These are phyloP conservation scores for Uropetala carovei DNA, from an alignment of 2,888 invertebrate species.

Conservation along the genomic window DNA sequence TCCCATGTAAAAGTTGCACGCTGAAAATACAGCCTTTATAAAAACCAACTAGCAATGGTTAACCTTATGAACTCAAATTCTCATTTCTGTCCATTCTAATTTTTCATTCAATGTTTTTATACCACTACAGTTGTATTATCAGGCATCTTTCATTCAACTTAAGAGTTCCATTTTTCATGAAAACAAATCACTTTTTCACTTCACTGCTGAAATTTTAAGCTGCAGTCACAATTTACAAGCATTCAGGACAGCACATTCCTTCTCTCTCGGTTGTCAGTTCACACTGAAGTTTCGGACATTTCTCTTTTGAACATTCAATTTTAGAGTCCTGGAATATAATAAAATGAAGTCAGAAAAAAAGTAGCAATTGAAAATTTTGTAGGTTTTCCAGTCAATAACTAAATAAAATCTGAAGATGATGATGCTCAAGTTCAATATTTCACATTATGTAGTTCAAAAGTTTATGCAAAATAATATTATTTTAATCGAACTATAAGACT, in stretches of 20 bases:
- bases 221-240: conserved; percentile 14
- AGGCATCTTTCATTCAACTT: neutral
- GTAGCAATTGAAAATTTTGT: conserved; percentile 30
- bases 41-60: neutral
- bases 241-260: conserved; percentile 70
- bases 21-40: neutral
- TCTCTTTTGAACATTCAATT: conserved; percentile 75
- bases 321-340: conserved; percentile 73
- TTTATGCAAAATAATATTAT: neutral
- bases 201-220: neutral
- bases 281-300: conserved; percentile 74
- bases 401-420: neutral
- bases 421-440: neutral
- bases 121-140: neutral
- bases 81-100: neutral
- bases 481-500: too few relatives aligned
- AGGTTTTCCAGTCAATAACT: neutral
- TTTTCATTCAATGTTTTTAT: neutral
- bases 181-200: neutral
- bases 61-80: neutral
- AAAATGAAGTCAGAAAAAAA: neutral
- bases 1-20: neutral
- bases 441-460: neutral
- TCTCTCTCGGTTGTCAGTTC: conserved; percentile 73
- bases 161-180: neutral